Evolutionary conservation across 2,888 invertebrate species (phyloP), one percentile per base, ranked within the genome.

Genomic region (Tipula lateralis): DNA sequence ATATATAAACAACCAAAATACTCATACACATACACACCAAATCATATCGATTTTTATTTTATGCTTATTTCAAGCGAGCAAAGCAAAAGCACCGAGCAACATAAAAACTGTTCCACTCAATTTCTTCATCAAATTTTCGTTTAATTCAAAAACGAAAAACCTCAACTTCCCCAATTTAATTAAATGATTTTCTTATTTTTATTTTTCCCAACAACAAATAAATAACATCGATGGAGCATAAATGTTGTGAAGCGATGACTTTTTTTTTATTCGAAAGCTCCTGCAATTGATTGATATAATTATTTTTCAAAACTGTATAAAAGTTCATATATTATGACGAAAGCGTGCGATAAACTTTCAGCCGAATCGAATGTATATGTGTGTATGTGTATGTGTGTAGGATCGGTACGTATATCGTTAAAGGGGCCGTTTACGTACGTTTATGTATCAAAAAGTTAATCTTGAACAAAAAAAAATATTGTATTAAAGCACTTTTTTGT

Each of bases 81-180:
- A 6, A 44, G 44, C 44, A 66, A 66, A 66, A 66, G 66, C 66
- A 66, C 66, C 66, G 9, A 66, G 24, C 66, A 66, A 24, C 66
- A 66, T 66, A 66, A 66, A 66, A 66, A 66, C 24, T 66, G 66
- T 66, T 66, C 66, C 66, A 66, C 66, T 66, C 66, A 66, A 66
- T 66, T 66, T 66, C 66, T 66, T 66, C 24, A 66, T 66, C 66
- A 66, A 66, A 66, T 66, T 66, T 66, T 66, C 66, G 66, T 24
- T 66, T 66, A 6, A 66, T 66, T 66, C 66, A 66, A 24, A 24
- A 66, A 19, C 24, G 24, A 66, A 16, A n/a, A 66, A 66, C 66
- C 66, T 66, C 66, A 66, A 66, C 66, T 66, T 66, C 66, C 24
- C 66, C 66, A 66, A 66, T 66, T 66, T 66, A 66, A 66, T 66